Evolutionary conservation across 1,140 invertebrate genomes (phyloP), one percentile per base, ranked within the genome.

Genomic region (Drosophila sp.): DNA sequence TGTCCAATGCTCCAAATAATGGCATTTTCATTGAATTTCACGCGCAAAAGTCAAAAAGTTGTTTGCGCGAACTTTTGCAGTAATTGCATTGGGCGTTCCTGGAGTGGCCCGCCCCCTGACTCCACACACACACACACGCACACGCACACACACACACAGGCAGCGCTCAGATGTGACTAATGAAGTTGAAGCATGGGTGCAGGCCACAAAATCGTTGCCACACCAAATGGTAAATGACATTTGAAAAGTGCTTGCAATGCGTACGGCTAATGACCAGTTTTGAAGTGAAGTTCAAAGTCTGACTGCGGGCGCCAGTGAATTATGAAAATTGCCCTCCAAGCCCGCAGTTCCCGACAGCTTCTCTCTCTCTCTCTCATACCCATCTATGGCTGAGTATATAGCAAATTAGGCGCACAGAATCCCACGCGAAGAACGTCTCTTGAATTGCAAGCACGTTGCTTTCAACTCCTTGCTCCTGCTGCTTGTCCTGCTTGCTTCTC

Each of bases 11-110:
- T 73, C 56, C 75, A 82, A 89, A 82, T 87, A 89, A 87, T 87
- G 79, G 83, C 78, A 87, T 79, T 87, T 87, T 87, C 83, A 87
- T 87, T 87, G 82, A 87, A 87, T 87, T 89, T 82, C 65, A 87
- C 78, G 83, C 83, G 78, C 72, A 76, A 87, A 87, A 87, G 82
- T 87, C 82, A 87, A 81, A 86, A 87, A 86, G 81, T 86, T 86
- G 81, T 86, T 84, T 86, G 81, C 82, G 66, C 65, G 71, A 86
- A 86, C 71, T 89, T 89, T 87, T 57, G 71, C 83, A 82, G 83
- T 87, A 87, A 87, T 87, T 87, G 83, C 82, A 79, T 73, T 72
- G 81, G 66, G 57, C 64, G 71, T 53, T 16, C 13, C 21, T 16
- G 45, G 29, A 6, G 2, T 36, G 56, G 14, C 43, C 59, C 63